phyloP scores from a whole-genome alignment of 2,888 invertebrate genomes.

The Eupithecia abbreviata region DNA sequence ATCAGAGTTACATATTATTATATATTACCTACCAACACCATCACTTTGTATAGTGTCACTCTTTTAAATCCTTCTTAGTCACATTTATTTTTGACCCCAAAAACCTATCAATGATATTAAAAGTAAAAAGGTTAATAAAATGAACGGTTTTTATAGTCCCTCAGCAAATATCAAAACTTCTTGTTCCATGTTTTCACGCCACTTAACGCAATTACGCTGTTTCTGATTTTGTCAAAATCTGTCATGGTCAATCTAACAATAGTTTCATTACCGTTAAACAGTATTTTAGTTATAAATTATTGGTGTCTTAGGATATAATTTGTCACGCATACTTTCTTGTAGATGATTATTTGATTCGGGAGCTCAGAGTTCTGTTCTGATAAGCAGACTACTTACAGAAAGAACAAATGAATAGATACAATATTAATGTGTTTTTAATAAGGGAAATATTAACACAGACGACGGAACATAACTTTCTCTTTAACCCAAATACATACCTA shows the following conservation, averaged over 20 bases:
- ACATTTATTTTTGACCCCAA: too few relatives aligned
- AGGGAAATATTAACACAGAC: background rate
- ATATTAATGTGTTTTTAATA: background rate
- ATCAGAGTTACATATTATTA: background rate
- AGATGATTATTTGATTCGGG: conserved; percentile 1
- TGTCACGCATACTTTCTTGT: conserved; percentile 33
- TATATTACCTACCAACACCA: background rate
- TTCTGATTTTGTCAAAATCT: conserved; percentile 22
- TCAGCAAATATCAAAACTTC: conserved; percentile 21
- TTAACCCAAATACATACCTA: conserved; percentile 34
- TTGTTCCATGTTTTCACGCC: background rate
- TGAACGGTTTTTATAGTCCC: background rate
- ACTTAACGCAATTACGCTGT: conserved; percentile 29
- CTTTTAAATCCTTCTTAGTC: too few relatives aligned
- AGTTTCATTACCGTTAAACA: background rate
- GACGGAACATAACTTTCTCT: conserved; percentile 32
- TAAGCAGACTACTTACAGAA: background rate
- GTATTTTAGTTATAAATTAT: background rate
- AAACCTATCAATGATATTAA: background rate
- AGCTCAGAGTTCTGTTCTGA: background rate
- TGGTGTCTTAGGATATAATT: conserved; percentile 7
- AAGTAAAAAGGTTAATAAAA: background rate
- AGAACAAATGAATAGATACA: background rate
- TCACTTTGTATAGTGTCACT: too few relatives aligned
- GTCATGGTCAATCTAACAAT: conserved; percentile 10